Evolutionary conservation across 1,140 invertebrate genomes (phyloP).

Genomic region (Papilio aristodemus): DNA sequence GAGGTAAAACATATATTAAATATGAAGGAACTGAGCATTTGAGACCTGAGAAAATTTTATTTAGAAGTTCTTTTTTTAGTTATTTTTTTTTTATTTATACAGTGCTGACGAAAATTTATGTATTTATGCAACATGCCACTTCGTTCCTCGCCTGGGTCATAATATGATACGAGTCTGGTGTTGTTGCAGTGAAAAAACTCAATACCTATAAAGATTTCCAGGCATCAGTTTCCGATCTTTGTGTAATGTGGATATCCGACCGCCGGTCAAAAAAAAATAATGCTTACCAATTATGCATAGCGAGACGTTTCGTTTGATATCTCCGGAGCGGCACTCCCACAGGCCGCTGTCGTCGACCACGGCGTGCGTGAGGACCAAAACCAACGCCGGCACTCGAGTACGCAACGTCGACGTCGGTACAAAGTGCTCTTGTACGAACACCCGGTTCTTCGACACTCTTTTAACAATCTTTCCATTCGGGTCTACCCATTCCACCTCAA

Average conservation of each 20-base stretch:
- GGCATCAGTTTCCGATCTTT: too few species aligned
- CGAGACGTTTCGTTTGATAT: constrained; percentile 39
- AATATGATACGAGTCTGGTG: too few species aligned
- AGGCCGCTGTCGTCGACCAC: constrained; percentile 53
- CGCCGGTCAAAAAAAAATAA: not conserved
- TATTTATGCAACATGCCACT: too few species aligned
- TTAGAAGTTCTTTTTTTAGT: too few species aligned
- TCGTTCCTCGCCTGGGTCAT: too few species aligned
- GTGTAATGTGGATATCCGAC: too few species aligned
- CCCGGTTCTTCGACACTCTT: constrained; percentile 42
- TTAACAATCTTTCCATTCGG: constrained; percentile 49
- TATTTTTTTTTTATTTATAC: too few species aligned
- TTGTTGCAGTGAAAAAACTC: too few species aligned
- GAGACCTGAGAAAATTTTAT: too few species aligned
- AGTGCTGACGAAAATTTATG: too few species aligned
- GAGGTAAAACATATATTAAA: not conserved
- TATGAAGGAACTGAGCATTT: too few species aligned
- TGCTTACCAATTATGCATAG: constrained; percentile 59
- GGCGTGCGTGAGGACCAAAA: constrained; percentile 46
- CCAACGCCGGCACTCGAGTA: constrained; percentile 44
- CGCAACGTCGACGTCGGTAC: constrained; percentile 37
- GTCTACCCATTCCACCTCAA: constrained; percentile 63
- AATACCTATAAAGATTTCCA: too few species aligned
- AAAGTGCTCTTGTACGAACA: constrained; percentile 57
- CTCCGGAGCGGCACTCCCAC: constrained; percentile 52